Conservation (phyloP, 1,140 invertebrate genomes). For the Thaumetopoea pityocampa region DNA sequence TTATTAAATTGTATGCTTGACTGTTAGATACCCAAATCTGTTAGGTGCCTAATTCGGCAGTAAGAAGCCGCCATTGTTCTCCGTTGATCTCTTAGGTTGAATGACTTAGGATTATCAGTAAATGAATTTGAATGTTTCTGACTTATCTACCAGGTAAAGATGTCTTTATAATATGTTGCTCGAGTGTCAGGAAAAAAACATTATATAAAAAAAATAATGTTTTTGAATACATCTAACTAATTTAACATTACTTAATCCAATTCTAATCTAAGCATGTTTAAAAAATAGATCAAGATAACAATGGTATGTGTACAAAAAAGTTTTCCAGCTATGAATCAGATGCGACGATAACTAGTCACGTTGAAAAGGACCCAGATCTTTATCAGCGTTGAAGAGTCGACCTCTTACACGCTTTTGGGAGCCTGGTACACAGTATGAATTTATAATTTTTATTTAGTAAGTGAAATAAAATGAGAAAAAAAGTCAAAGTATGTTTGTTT, state of each 20-base stretch:
- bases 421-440: conserved; percentile 65
- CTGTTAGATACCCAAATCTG: conserved; percentile 7
- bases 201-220: conserved; percentile 6
- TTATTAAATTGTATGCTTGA: conserved; percentile 2
- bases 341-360: conserved; percentile 44
- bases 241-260: conserved; percentile 47
- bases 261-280: conserved; percentile 46
- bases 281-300: conserved; percentile 52
- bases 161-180: conserved; percentile 5
- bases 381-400: conserved; percentile 30
- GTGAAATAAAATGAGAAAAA: conserved; percentile 12
- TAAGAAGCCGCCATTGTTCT: too few species aligned
- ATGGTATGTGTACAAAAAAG: conserved; percentile 43
- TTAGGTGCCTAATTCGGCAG: too few species aligned
- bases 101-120: too few species aligned
- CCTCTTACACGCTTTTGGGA: conserved; percentile 62
- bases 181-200: conserved; percentile 1
- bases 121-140: too few species aligned
- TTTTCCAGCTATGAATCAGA: conserved; percentile 39
- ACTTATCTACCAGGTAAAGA: conserved; percentile 5
- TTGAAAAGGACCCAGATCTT: conserved; percentile 61
- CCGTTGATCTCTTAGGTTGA: too few species aligned
- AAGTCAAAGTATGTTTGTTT: too few species aligned
- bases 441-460: conserved; percentile 33
- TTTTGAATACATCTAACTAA: conserved; percentile 42